Evolutionary conservation across 2,113 vertebrate species (phyloP).

Genomic region (Nibea coibor): DNA sequence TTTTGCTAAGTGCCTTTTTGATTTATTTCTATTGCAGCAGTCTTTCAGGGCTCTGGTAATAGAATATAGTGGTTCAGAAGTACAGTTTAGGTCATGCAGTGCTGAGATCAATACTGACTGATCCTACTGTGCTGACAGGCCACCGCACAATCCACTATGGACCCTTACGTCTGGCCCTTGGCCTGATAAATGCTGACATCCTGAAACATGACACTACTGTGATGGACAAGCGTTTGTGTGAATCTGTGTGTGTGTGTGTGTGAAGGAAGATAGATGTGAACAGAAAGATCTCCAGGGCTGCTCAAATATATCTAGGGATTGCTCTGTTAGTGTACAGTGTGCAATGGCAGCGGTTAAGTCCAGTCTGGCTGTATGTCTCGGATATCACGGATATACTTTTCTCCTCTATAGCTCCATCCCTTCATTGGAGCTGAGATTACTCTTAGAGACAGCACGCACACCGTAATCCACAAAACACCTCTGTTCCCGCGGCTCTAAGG

Average conservation of each 20-base stretch:
- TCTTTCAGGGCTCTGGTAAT: slow-evolving; percentile 28
- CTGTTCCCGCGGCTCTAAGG: slow-evolving; percentile 36
- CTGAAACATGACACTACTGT: slow-evolving; percentile 73
- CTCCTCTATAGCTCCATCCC: slow-evolving; percentile 34
- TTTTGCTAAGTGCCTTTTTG: not conserved
- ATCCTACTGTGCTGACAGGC: slow-evolving; percentile 74
- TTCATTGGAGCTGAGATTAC: slow-evolving; percentile 55
- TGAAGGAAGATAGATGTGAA: slow-evolving; percentile 43
- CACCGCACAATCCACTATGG: slow-evolving; percentile 66
- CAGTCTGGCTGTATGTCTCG: slow-evolving; percentile 43
- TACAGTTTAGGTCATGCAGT: slow-evolving; percentile 48
- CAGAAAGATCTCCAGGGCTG: slow-evolving; percentile 52
- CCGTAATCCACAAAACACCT: slow-evolving; percentile 63
- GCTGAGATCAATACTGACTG: slow-evolving; percentile 73
- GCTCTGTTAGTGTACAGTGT: slow-evolving; percentile 47
- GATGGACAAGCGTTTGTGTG: slow-evolving; percentile 54
- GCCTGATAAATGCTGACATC: slow-evolving; percentile 80
- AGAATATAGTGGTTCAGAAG: slow-evolving; percentile 35
- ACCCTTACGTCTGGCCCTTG: slow-evolving; percentile 64
- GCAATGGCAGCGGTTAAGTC: slow-evolving; percentile 55
- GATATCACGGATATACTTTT: slow-evolving; percentile 58
- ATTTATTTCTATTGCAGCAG: slow-evolving; percentile 3
- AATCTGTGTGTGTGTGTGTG: slow-evolving; percentile 36
- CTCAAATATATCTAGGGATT: slow-evolving; percentile 60
- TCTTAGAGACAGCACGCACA: slow-evolving; percentile 52